These are phyloP conservation scores for Sebastes wilsoni DNA, from an alignment of 2,797 vertebrate species.

Conservation along the genomic window DNA sequence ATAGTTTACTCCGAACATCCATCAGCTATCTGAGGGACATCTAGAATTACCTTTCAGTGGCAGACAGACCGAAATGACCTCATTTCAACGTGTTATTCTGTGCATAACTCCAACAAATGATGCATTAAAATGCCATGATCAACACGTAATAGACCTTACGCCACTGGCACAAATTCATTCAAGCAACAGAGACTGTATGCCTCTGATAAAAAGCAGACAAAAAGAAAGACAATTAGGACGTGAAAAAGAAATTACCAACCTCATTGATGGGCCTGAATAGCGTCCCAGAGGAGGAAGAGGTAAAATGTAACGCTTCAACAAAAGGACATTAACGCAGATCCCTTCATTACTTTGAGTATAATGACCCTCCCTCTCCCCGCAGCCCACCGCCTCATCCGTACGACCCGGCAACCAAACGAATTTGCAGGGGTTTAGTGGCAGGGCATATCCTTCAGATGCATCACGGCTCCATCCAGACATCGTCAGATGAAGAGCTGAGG, in stretches of 20 bases:
- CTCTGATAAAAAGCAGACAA: conserved; percentile 70
- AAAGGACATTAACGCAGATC: conserved; percentile 67
- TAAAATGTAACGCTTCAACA: conserved; percentile 63
- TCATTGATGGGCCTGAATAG: conserved; percentile 61
- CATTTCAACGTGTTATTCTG: conserved; percentile 45
- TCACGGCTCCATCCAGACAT: conserved; percentile 26
- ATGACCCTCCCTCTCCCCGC: conserved; percentile 24
- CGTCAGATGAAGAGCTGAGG: conserved; percentile 15
- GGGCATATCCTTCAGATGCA: conserved; percentile 42
- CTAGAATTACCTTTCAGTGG: conserved; percentile 37
- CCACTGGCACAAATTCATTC: conserved; percentile 47
- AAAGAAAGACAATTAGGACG: conserved; percentile 68
- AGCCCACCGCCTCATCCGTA: conserved; percentile 14
- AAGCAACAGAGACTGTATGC: conserved; percentile 51
- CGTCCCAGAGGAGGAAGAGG: conserved; percentile 60
- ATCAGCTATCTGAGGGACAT: conserved; percentile 53
- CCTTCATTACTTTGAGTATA: conserved; percentile 68
- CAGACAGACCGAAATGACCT: conserved; percentile 39
- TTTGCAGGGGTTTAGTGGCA: conserved; percentile 27
- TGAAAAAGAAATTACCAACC: conserved; percentile 63
- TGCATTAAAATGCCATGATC: conserved; percentile 59
- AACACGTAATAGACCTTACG: conserved; percentile 56
- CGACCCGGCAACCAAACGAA: conserved; percentile 28
- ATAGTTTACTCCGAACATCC: conserved; percentile 37
- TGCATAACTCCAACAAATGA: conserved; percentile 53